These are phyloP conservation scores for Trididemnum clinides DNA, from an alignment of 23 tunicate species.

Conservation along the genomic window DNA sequence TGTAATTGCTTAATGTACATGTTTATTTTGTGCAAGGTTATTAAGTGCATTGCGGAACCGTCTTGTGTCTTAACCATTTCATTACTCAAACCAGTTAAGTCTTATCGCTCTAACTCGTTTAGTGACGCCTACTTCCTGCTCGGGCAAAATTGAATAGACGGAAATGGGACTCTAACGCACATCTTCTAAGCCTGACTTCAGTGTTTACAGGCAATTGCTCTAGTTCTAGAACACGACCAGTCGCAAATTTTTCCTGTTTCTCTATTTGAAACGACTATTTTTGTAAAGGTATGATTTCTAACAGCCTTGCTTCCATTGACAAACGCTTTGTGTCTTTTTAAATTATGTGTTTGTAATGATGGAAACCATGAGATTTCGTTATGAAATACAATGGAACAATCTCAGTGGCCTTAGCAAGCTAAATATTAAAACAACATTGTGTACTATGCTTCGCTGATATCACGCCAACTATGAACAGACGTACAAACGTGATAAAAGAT, in stretches of 20 bases:
- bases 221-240: too few species aligned
- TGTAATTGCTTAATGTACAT: background rate
- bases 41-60: background rate
- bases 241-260: too few species aligned
- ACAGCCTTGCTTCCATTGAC: background rate
- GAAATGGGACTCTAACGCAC: too few species aligned
- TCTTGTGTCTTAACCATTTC: background rate
- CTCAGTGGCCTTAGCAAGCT: too few species aligned
- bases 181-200: too few species aligned
- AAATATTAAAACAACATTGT: too few species aligned
- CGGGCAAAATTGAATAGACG: background rate
- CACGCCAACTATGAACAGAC: too few species aligned
- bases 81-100: background rate
- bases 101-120: conserved; percentile 1
- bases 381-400: background rate
- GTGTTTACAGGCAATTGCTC: too few species aligned
- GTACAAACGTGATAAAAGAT: too few species aligned
- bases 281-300: background rate
- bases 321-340: background rate
- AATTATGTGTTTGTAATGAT: background rate
- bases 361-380: background rate
- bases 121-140: conserved; percentile 9
- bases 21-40: background rate
- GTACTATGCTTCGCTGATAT: too few species aligned
- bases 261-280: too few species aligned